Base-by-base conservation (phyloP, 2,888 invertebrate genomes). In the Cantharis lateralis region DNA sequence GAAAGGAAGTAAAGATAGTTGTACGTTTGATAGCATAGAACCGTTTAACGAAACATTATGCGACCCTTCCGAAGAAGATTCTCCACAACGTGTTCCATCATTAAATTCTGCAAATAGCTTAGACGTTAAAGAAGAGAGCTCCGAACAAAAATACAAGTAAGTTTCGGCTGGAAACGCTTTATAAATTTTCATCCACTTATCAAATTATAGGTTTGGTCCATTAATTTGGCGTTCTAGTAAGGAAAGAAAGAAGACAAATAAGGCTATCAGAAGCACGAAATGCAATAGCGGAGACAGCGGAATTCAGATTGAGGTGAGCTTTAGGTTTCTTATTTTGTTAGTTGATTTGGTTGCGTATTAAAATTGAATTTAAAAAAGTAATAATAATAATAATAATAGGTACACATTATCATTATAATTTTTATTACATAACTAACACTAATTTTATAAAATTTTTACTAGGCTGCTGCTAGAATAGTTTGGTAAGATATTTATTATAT, bases 261-360 rank as follows among this genome's bases (percentile, higher is more conserved):
- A 93, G 87, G 92, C 92, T 72, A 92, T 92, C 75, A 89, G 93
- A 76, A 92, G 91, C 82, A 92, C 93, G 81, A 94, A 93, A 86
- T 93, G 93, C 87, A 93, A 93, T 87, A 93, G 93, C 85, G 93
- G 93, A 4, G 93, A 94, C 87, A 93, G 93, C 79, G 93, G 94
- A 80, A 93, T 93, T 84, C 93, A 93, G 87, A 92, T 93, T 82
- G 93, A 93, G 89, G 88, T 88, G 84, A 84, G 75, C 75, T 62
- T 79, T 68, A 48, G 28, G 78, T 81, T 68, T 64, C 70, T 16
- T 18, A 66, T 68, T 24, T 10, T 62, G 63, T 72, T 62, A 20
- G 24, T 68, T 24, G 64, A 28, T 68, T 71, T 76, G 68, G 64
- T n/a, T 70, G 68, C 69, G 48, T 72, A 28, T 75, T 62, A 72